Percentiles rank a stretch among this genome's conserved stretches.
Conservation (phyloP, 2,797 vertebrate genomes). For the Xiphophorus birchmanni region DNA sequence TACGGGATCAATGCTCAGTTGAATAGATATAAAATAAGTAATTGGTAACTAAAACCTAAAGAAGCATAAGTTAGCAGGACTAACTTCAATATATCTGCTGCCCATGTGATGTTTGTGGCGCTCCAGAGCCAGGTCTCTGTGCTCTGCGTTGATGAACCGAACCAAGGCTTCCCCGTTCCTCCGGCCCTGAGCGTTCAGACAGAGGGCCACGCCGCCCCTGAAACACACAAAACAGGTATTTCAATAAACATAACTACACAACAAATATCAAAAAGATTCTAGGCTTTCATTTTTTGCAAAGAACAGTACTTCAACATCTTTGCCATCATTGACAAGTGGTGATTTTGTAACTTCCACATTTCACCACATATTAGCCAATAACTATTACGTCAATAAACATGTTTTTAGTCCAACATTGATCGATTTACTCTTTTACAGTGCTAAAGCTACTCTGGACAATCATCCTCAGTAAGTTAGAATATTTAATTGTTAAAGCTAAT, state of each 20-base stretch:
- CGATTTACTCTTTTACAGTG: background rate
- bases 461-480: background rate
- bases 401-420: background rate
- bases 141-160: conserved; percentile 91
- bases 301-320: background rate
- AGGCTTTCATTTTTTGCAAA: background rate
- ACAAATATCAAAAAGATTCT: no score
- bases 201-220: conserved; percentile 94
- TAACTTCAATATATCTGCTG: conserved; percentile 94
- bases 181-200: conserved; percentile 94
- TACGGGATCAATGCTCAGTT: background rate
- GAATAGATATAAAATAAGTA: background rate
- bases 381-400: background rate
- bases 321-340: background rate
- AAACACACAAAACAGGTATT: conserved; percentile 32
- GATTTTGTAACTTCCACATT: background rate
- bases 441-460: background rate
- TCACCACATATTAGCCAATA: background rate
- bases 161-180: conserved; percentile 95
- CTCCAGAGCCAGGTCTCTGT: conserved; percentile 92
- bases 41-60: no score
- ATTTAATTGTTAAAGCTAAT: background rate
- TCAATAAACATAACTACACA: background rate
- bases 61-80: background rate
- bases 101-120: conserved; percentile 99